phyloP scores from a whole-genome alignment of 2,113 vertebrate genomes.

The human region GRCh38 chr1:85337001-85337500 shows the following conservation, averaged over 20 bases:
- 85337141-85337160: background rate
- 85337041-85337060: background rate
- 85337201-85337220: background rate
- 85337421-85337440: slow-evolving; percentile 17
- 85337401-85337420: background rate
- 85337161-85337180: background rate
- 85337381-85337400: background rate
- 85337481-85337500: too few species aligned
- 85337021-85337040: background rate
- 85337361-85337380: background rate
- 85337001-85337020: background rate
- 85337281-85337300: slow-evolving; percentile 27
- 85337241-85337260: background rate
- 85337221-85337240: background rate
- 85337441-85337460: background rate
- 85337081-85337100: background rate
- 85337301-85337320: slow-evolving; percentile 29
- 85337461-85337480: too few species aligned
- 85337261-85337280: background rate
- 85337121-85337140: background rate
- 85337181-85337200: slow-evolving; percentile 8
- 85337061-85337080: background rate
- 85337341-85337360: background rate
- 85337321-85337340: background rate
- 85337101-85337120: background rate